Evolutionary conservation across 1,140 invertebrate genomes (phyloP), one percentile per base, ranked within the genome.

Genomic region (Nephila pilipes): DNA sequence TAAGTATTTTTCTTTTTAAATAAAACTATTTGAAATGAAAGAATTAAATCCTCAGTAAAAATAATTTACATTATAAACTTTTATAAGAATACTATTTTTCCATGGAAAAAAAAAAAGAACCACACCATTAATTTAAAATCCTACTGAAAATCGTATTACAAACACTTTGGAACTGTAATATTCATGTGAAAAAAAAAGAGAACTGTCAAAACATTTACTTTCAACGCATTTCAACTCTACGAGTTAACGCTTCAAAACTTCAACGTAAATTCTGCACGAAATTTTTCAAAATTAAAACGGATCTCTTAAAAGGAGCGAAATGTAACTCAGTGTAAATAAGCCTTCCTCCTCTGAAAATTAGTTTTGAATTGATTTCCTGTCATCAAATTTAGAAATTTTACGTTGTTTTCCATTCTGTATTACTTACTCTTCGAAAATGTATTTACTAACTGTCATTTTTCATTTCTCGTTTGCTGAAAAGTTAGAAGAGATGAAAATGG

Each of bases 321-420:
- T 32, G 69, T 14, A 75, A 36, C 32, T 75, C 29, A 32, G 65
- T 29, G 18, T 32, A 75, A 75, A 36, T 75, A 32, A 75, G 36
- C 69, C 0, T 32, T 32, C 69, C 29, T 32, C 20, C 29, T 75
- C n/a, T n/a, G n/a, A 32, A 75, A 32, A 75, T 75, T 75, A 75
- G 69, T 75, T 75, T 75, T 75, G 29, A 18, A 75, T 75, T 75
- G 69, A 75, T 32, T 75, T 75, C 32, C 29, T 36, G 69, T 20
- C 69, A 75, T 75, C 69, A 75, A 36, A 75, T 36, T 36, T 75
- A 1, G 14, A 32, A 36, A 20, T 75, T 75, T 29, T 75, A 18
- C 16, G 14, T 14, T 12, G 18, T 75, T 75, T 36, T 75, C 25
- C 69, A 0, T 75, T 75, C 12, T 4, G 3, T 75, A 32, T 75